These are phyloP conservation scores for Bombylius discolor DNA, from an alignment of 2,888 invertebrate species.

Conservation along the genomic window DNA sequence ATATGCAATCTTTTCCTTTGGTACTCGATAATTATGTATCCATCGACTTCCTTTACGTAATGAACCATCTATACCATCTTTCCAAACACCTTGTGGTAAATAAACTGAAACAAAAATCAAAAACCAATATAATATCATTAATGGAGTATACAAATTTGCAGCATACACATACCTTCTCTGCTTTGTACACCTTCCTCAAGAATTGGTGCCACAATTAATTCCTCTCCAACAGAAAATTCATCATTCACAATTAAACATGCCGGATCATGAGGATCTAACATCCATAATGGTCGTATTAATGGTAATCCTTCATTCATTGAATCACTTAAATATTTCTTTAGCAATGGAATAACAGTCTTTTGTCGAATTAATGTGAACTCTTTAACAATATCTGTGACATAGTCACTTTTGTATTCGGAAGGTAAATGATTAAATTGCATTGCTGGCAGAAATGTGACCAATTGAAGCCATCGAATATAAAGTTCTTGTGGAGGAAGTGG, in stretches of 20 bases:
- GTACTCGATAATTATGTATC: slow-evolving; percentile 78
- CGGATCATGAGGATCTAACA: slow-evolving; percentile 67
- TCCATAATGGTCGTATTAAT: slow-evolving; percentile 80
- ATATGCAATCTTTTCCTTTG: slow-evolving; percentile 65
- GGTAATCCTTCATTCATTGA: slow-evolving; percentile 72
- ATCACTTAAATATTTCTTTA: slow-evolving; percentile 64
- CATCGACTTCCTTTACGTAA: slow-evolving; percentile 76
- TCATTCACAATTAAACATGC: slow-evolving; percentile 65
- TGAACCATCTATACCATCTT: slow-evolving; percentile 78
- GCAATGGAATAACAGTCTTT: slow-evolving; percentile 59
- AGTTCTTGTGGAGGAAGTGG: slow-evolving; percentile 65
- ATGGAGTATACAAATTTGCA: background rate
- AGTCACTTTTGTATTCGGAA: slow-evolving; percentile 71
- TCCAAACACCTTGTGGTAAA: slow-evolving; percentile 84
- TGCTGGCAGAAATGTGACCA: slow-evolving; percentile 81
- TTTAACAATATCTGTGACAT: slow-evolving; percentile 63
- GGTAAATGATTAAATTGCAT: slow-evolving; percentile 85
- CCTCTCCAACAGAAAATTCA: slow-evolving; percentile 81
- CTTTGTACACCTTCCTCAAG: slow-evolving; percentile 54
- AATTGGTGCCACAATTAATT: slow-evolving; percentile 82
- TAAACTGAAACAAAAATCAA: slow-evolving; percentile 47
- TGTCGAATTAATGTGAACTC: slow-evolving; percentile 59
- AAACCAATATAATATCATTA: background rate
- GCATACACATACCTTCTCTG: slow-evolving; percentile 52
- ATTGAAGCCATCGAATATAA: slow-evolving; percentile 80